phyloP scores from a whole-genome alignment of 1,140 invertebrate genomes.

The Sycophila sp. region DNA sequence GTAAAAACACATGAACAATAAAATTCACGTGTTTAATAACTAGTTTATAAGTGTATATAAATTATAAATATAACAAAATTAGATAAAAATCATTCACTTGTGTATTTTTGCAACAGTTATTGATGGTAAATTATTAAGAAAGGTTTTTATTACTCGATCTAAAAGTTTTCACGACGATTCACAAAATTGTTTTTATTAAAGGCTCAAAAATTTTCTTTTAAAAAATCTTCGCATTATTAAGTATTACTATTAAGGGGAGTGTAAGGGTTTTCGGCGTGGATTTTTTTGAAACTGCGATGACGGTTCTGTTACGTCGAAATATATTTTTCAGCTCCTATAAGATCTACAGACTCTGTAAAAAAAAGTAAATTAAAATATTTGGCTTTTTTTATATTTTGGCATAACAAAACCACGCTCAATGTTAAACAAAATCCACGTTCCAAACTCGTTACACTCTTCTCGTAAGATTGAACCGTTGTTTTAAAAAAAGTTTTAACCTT shows the following conservation, averaged over 20 bases:
- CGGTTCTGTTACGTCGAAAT: too few relatives aligned
- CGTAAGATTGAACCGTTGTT: not conserved
- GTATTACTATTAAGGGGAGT: too few relatives aligned
- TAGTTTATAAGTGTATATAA: constrained; percentile 5
- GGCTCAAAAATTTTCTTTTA: constrained; percentile 5
- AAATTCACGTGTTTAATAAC: too few relatives aligned
- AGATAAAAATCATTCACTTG: not conserved
- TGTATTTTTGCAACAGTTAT: not conserved
- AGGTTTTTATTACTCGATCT: not conserved
- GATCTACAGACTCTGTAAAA: too few relatives aligned
- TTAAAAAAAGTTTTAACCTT: constrained; percentile 12
- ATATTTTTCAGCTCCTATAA: too few relatives aligned
- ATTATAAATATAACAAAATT: constrained; percentile 3
- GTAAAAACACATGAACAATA: not conserved
- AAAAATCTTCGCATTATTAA: too few relatives aligned
- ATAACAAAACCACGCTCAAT: too few relatives aligned
- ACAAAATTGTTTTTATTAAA: not conserved
- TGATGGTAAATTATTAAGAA: not conserved
- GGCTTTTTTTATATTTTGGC: too few relatives aligned
- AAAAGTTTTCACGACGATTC: not conserved
- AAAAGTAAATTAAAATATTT: too few relatives aligned
- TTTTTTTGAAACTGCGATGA: too few relatives aligned
- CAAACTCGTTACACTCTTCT: not conserved
- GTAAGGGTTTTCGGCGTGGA: too few relatives aligned
- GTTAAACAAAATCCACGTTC: too few relatives aligned